Evolutionary conservation across 2,113 vertebrate species (phyloP).

Genomic region (Oriolus oriolus): DNA sequence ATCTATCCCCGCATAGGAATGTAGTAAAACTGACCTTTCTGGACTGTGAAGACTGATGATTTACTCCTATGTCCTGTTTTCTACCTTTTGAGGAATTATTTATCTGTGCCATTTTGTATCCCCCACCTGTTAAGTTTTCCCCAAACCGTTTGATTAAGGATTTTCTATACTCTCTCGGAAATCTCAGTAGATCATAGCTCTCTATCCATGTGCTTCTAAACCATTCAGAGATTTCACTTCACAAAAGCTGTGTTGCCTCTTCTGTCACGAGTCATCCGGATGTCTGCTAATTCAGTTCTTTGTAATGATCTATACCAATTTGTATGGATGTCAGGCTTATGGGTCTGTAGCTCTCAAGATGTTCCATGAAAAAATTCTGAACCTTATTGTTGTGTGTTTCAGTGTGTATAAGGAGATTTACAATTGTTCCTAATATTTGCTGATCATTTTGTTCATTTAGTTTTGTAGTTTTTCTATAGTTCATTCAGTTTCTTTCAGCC

Average conservation of each 20-base stretch:
- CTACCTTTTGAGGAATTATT: background rate
- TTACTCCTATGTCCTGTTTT: background rate
- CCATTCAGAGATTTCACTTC: background rate
- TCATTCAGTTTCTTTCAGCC: background rate
- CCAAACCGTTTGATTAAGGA: background rate
- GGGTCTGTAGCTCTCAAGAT: background rate
- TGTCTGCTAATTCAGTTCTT: background rate
- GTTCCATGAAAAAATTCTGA: background rate
- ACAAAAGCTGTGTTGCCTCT: background rate
- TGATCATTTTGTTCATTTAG: background rate
- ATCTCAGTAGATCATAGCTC: background rate
- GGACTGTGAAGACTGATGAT: background rate
- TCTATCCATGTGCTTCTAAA: background rate
- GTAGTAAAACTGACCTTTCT: background rate
- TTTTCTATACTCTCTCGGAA: background rate
- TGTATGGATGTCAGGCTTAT: background rate
- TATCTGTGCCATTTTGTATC: background rate
- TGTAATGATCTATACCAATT: background rate
- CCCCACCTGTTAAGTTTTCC: background rate
- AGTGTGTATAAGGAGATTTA: background rate
- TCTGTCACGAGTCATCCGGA: background rate
- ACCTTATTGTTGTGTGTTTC: background rate
- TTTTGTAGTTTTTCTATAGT: background rate
- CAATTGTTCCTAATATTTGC: background rate
- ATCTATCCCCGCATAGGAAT: background rate